Evolutionary conservation across 2,888 invertebrate genomes (phyloP), one percentile per base, ranked within the genome.

Genomic region (Mythimna ferrago): DNA sequence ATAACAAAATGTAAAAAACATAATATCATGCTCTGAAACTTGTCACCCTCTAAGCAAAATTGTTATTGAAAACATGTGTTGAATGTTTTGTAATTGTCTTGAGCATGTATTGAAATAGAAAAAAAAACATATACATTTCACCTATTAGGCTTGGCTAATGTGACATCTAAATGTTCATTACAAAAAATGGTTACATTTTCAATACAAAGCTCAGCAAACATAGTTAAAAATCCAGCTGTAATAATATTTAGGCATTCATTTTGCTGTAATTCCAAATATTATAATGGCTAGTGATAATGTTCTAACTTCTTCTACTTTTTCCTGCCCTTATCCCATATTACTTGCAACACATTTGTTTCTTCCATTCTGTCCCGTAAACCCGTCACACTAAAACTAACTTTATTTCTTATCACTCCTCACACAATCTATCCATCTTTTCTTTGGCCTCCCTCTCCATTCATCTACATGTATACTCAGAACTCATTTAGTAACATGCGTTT

Each of bases 41-140:
- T 44, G 51, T 35, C 4, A 26, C 26, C 16, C 11, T 35, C 35
- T 11, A 61, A 63, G 32, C 21, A 56, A 61, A 60, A 56, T 14
- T 62, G 51, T 62, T 60, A 57, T 62, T 78, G 35, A 62, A 78
- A 78, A 78, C 62, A 63, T 63, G 11, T 57, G 14, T 58, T 58
- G n/a, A 62, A 63, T 21, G 62, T 78, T 51, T 44, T 56, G 41
- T 9, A 41, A 57, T 21, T 44, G n/a, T 61, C 21, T 32, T n/a
- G 16, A 16, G 11, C 41, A 73, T 66, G 51, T 53, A 26, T 26
- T 76, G 7, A n/a, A 44, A 32, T 26, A 32, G 6, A 19, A 44
- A n/a, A 6, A 38, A 60, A 73, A 51, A 26, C 26, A 73, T 4
- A 60, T 38, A 35, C 11, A n/a, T 63, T 44, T 44, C 26, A 54